Evolutionary conservation across 2,113 vertebrate genomes (phyloP), one percentile per base, ranked within the genome.

Genomic region (Maccullochella peelii): DNA sequence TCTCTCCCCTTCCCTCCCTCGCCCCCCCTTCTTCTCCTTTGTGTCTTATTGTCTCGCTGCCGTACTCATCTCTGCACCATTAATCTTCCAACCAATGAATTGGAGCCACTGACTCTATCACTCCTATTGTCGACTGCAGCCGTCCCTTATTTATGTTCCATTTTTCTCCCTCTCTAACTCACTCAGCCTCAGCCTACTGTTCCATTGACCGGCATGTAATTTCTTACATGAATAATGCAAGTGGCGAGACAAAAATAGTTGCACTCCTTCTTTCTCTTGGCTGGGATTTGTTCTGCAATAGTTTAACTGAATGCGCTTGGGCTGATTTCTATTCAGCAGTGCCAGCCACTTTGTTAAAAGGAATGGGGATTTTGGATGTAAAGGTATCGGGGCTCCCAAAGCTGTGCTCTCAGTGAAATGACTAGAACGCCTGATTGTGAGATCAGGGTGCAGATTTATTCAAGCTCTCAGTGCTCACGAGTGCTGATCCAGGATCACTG

Each of bases 151-250:
- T 93, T 94, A 91, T 90, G 86, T 92, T 88, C 87, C 89, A 93
- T 92, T 91, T 89, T 82, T 77, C 85, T 69, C 47, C 57, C 80
- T 65, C 88, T 83, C 84, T 71, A 82, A 80, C 75, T 83, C 72
- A 36, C 86, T 86, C 79, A 62, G 85, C 85, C 79, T 78, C 80
- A n/a, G n/a, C 78, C 83, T 69, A 16, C 89, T 88, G 86, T 90
- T 88, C 90, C 88, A 88, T 90, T 91, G 90, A 92, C 89, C 90
- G 61, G 65, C 85, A 49, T 87, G 80, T 89, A 89, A 90, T 92
- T 89, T 88, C 88, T 80, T 15, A 61, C 72, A 94, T 95, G 91
- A 95, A 95, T 94, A 94, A 95, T 94, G 94, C 90, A 95, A 78
- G 74, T 62, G 20, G 55, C 1, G 77, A 75, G 87, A 84, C 89